Evolutionary conservation across 2,888 invertebrate species (phyloP), one percentile per base, ranked within the genome.

Genomic region (Anorthoa munda): DNA sequence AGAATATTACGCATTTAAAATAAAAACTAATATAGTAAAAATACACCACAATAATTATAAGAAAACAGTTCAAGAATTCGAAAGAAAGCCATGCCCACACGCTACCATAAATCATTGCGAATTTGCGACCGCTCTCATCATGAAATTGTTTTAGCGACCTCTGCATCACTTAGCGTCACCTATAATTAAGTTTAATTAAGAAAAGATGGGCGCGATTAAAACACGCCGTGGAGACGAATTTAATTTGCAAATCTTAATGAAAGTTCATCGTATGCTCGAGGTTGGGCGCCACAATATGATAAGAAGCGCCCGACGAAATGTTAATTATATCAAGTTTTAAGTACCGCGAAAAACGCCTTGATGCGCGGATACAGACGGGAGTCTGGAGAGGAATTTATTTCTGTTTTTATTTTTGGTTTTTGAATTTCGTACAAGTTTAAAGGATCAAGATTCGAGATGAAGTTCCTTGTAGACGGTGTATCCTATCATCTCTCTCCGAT

Each of bases 231-330:
- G 89, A 86, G 91, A 89, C 89, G 87, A 92, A 94, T 93, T 93
- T 92, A 92, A 94, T 94, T 94, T 93, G 91, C 92, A 92, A 91
- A 92, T 91, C 92, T 92, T 93, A 93, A 93, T 93, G 90, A 91
- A 92, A 92, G 89, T 90, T 89, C 81, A 83, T 83, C 88, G 85
- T 84, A 76, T 84, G 82, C 84, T 83, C 77, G 86, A 86, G 77
- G 88, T 87, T 70, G 70, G 79, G 77, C 75, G 83, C 88, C 89
- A 88, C 88, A 87, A 88, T 89, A 89, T 87, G 88, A 89, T 89
- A 90, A 91, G 88, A 81, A 80, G 80, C 82, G 74, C 84, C 83
- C 86, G 85, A 87, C 85, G 84, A 90, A 91, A 92, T 92, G 92
- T 91, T 93, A 92, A 93, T 93, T 92, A 90, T 88, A 88, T 85